phyloP scores from a whole-genome alignment of 1,140 invertebrate species.

The Nebria ingens region DNA sequence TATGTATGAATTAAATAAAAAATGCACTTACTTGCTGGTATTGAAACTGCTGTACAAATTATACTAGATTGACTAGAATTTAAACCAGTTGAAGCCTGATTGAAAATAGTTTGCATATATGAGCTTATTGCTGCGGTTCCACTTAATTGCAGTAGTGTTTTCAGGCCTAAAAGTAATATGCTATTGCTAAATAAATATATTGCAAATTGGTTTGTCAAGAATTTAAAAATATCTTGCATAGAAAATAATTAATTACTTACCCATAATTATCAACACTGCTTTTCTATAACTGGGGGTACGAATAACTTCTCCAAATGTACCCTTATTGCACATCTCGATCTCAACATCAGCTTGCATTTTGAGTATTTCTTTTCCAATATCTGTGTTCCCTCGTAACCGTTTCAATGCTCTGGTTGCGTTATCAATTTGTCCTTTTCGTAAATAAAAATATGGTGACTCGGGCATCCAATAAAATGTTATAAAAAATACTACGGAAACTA shows the following conservation, averaged over 20 bases:
- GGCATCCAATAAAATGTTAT: conserved; percentile 4
- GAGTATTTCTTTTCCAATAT: background rate
- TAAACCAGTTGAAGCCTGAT: conserved; percentile 21
- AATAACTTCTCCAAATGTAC: background rate
- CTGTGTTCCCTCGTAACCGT: background rate
- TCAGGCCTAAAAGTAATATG: background rate
- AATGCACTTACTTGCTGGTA: background rate
- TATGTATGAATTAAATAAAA: background rate
- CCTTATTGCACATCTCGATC: background rate
- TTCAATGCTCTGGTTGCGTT: background rate
- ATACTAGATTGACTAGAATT: conserved; percentile 24
- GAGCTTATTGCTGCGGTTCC: conserved; percentile 25
- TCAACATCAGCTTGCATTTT: background rate
- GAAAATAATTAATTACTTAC: background rate
- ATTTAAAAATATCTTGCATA: too few species aligned
- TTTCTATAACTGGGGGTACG: background rate
- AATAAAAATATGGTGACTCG: background rate
- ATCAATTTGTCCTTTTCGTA: background rate
- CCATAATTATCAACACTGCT: background rate
- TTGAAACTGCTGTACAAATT: conserved; percentile 19
- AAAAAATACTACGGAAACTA: background rate
- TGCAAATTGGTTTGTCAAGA: background rate
- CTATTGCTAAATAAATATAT: too few species aligned
- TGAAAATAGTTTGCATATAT: conserved; percentile 27
- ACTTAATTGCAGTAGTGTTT: conserved; percentile 20